These are phyloP conservation scores for Umimayanthus chanpuru DNA, from an alignment of 92 coral and sea anemone species.

Conservation along the genomic window DNA sequence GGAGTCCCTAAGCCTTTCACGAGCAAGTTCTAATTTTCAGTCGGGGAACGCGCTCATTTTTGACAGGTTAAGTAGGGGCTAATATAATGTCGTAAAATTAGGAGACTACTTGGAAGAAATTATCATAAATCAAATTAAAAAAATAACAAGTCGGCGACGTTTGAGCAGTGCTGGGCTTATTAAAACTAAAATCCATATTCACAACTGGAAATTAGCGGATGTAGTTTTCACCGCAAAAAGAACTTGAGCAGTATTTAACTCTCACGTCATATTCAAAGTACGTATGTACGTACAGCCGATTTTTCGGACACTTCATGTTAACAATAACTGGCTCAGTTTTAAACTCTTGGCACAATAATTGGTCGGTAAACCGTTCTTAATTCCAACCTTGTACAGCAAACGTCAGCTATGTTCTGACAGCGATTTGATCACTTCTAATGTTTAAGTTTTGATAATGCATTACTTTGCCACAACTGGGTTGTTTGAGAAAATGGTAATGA, in stretches of 20 bases:
- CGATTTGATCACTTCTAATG: conserved; percentile 22
- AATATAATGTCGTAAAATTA: conserved; percentile 22
- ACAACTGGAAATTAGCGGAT: conserved; percentile 24
- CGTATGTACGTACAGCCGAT: neutral
- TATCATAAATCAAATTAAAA: conserved; percentile 76
- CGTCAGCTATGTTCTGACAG: conserved; percentile 7
- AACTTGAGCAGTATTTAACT: neutral
- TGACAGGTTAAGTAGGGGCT: conserved; percentile 37
- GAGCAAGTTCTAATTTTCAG: conserved; percentile 14
- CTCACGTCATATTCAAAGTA: neutral
- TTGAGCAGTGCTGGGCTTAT: conserved; percentile 55
- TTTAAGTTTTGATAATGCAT: neutral
- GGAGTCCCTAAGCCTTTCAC: conserved; percentile 10
- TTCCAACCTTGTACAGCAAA: conserved; percentile 34
- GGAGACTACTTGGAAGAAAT: conserved; percentile 47
- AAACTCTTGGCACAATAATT: conserved; percentile 25
- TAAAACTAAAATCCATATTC: conserved; percentile 37
- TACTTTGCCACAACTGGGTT: neutral
- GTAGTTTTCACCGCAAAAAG: conserved; percentile 5
- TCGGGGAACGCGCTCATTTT: neutral
- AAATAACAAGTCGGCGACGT: conserved; percentile 66
- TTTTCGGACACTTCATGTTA: conserved; percentile 12
- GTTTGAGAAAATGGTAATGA: neutral
- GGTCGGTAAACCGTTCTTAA: conserved; percentile 13
- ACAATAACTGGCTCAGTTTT: conserved; percentile 1